These are phyloP conservation scores for Phrixothrix hirtus DNA, from an alignment of 2,888 invertebrate genomes.

Conservation along the genomic window DNA sequence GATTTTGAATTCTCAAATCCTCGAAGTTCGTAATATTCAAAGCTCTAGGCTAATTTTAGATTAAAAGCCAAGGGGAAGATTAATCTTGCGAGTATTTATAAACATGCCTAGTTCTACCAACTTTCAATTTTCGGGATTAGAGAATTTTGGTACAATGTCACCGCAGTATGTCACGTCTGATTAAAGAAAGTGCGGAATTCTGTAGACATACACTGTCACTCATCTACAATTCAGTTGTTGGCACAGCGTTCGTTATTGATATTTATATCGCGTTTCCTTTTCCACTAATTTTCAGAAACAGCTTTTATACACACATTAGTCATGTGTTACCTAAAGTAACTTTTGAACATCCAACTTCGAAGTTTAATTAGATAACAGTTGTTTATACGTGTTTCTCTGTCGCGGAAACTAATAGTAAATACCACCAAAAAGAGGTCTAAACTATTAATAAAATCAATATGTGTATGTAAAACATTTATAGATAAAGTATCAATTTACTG, in stretches of 20 bases:
- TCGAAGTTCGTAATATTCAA: constrained; percentile 8
- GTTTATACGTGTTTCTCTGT: no score
- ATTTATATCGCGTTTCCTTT: background rate
- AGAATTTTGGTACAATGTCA: constrained; percentile 12
- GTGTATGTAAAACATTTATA: no score
- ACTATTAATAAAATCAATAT: no score
- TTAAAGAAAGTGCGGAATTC: constrained; percentile 9
- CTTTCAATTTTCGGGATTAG: constrained; percentile 15
- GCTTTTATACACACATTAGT: no score
- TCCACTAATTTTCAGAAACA: constrained; percentile 1
- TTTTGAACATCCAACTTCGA: no score
- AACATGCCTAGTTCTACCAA: constrained; percentile 14
- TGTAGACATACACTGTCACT: constrained; percentile 9
- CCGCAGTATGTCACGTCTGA: constrained; percentile 10
- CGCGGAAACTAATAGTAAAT: no score
- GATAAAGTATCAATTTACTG: no score
- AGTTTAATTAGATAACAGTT: no score
- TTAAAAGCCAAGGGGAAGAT: constrained; percentile 12
- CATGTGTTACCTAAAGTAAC: no score
- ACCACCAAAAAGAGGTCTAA: no score
- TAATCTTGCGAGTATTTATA: constrained; percentile 14
- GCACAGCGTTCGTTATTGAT: constrained; percentile 1
- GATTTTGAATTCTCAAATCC: constrained; percentile 39
- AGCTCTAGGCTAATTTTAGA: constrained; percentile 8
- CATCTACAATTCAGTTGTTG: constrained; percentile 4